Evolutionary conservation across 35 echinoderm and acorn worm genomes (phyloP).

Genomic region (Amphiura filiformis): DNA sequence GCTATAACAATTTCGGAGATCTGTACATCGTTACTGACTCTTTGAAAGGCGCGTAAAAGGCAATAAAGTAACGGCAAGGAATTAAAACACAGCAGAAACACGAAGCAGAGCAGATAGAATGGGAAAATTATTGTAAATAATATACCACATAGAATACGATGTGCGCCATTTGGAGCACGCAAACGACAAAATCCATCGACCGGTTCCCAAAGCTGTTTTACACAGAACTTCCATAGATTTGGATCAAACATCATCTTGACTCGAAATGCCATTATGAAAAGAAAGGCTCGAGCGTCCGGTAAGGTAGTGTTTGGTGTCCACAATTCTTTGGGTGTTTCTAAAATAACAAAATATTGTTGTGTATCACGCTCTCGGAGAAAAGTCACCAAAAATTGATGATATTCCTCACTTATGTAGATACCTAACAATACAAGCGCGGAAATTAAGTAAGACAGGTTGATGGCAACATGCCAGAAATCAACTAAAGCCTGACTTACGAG

Average conservation of each 20-base stretch:
- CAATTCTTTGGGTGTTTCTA: slow-evolving; percentile 24
- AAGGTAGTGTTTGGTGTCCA: slow-evolving; percentile 34
- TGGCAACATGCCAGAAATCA: slow-evolving; percentile 18
- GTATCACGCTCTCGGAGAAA: not conserved
- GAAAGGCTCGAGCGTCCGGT: slow-evolving; percentile 17
- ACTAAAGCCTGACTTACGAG: slow-evolving; percentile 11
- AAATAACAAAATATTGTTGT: not conserved
- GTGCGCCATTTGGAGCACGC: not conserved
- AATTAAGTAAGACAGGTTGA: slow-evolving; percentile 22
- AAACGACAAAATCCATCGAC: not conserved
- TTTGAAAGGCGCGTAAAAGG: slow-evolving; percentile 47
- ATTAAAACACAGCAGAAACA: slow-evolving; percentile 58
- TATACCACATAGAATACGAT: not conserved
- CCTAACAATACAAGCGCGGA: not conserved
- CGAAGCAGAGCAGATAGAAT: slow-evolving; percentile 7
- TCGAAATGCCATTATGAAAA: slow-evolving; percentile 58
- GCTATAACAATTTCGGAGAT: slow-evolving; percentile 32
- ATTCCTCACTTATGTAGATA: not conserved
- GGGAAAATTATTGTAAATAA: slow-evolving; percentile 22
- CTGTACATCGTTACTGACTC: slow-evolving; percentile 32
- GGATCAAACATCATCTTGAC: slow-evolving; percentile 43
- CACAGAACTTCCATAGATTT: slow-evolving; percentile 36
- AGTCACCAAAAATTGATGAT: not conserved
- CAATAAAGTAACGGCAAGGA: slow-evolving; percentile 58
- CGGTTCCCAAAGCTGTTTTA: slow-evolving; percentile 3